Evolutionary conservation across 2,113 vertebrate species (phyloP).

Genomic region (Cromileptes altivelis): DNA sequence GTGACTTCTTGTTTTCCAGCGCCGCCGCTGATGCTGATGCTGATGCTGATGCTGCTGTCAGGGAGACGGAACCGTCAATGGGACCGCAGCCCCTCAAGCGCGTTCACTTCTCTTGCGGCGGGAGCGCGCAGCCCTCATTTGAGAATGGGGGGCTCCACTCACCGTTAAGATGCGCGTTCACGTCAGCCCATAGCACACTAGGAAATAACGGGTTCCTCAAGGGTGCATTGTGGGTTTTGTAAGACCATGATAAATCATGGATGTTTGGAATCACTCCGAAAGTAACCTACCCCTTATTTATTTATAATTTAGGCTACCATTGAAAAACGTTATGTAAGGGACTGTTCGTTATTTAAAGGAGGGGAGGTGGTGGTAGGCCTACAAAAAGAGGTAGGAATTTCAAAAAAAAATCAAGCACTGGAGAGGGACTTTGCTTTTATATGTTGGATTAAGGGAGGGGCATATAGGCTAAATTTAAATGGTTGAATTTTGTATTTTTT

Average conservation of each 20-base stretch:
- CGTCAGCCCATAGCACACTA: conserved; percentile 60
- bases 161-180: conserved; percentile 71
- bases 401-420: too few relatives aligned
- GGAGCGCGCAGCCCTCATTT: conserved; percentile 86
- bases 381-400: too few relatives aligned
- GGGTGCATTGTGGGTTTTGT: conserved; percentile 43
- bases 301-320: too few relatives aligned
- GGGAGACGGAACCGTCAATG: conserved; percentile 89
- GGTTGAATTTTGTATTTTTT: too few relatives aligned
- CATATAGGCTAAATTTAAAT: too few relatives aligned
- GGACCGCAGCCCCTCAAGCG: conserved; percentile 89
- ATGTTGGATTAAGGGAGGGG: too few relatives aligned
- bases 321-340: too few relatives aligned
- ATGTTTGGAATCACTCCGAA: background rate
- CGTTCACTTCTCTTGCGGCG: conserved; percentile 80
- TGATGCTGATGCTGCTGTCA: conserved; percentile 85
- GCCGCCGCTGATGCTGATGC: conserved; percentile 74
- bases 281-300: too few relatives aligned
- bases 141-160: conserved; percentile 84
- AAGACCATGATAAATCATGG: background rate
- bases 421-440: too few relatives aligned
- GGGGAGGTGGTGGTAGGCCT: too few relatives aligned
- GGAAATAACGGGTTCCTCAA: conserved; percentile 53
- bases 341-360: too few relatives aligned
- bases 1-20: conserved; percentile 75